phyloP scores from a whole-genome alignment of 2,888 invertebrate species.

The Caenorhabditis wallacei region DNA sequence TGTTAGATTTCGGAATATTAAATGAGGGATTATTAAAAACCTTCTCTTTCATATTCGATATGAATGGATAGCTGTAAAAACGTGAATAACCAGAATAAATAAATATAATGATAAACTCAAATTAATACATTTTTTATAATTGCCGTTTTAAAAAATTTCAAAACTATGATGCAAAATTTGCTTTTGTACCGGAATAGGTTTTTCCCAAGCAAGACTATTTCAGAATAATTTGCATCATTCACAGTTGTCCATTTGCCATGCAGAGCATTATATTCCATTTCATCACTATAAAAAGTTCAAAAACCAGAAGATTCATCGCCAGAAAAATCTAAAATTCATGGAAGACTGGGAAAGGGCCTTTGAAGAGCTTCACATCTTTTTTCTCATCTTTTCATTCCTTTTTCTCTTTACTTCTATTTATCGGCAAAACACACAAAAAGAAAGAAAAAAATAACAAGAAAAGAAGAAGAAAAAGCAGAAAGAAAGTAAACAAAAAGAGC shows the following conservation, averaged over 20 bases:
- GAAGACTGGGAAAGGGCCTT: slow-evolving; percentile 11
- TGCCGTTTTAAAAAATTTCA: neutral
- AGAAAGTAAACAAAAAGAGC: slow-evolving; percentile 21
- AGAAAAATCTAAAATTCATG: slow-evolving; percentile 40
- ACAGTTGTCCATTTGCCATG: neutral
- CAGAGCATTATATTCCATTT: neutral
- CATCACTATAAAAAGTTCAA: slow-evolving; percentile 17
- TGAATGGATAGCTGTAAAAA: no score
- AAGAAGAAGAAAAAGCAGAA: neutral
- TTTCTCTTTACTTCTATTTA: slow-evolving; percentile 20
- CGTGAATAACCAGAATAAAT: no score
- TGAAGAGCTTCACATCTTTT: slow-evolving; percentile 31
- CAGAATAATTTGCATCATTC: neutral
- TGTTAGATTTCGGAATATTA: no score
- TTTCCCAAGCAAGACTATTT: no score
- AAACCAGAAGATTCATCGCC: slow-evolving; percentile 14
- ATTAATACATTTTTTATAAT: no score
- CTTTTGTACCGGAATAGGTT: no score
- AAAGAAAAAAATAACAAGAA: neutral
- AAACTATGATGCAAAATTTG: neutral
- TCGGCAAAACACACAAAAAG: neutral
- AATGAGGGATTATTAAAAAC: no score
- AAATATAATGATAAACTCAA: no score
- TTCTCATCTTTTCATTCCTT: slow-evolving; percentile 22
- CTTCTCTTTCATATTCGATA: no score